Conservation (phyloP, 2,113 vertebrate genomes). For the Leptobrachium ailaonicum region DNA sequence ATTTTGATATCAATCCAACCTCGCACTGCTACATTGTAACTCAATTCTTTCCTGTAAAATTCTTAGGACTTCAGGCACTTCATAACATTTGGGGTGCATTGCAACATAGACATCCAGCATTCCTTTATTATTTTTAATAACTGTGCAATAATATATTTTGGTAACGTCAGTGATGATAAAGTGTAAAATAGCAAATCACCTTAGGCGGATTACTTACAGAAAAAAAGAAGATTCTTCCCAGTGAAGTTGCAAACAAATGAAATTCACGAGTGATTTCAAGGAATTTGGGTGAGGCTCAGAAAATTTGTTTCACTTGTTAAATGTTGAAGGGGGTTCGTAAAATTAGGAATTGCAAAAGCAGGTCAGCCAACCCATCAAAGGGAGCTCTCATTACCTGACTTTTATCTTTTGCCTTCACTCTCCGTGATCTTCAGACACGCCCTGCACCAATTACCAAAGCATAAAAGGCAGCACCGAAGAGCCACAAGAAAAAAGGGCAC, state of each 20-base stretch:
- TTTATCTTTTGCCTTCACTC: slow-evolving; percentile 48
- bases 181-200: slow-evolving; percentile 1
- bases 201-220: not conserved
- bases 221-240: slow-evolving; percentile 9
- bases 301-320: slow-evolving; percentile 50
- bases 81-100: no score
- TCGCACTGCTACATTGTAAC: no score
- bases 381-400: slow-evolving; percentile 46
- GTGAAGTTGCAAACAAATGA: slow-evolving; percentile 6
- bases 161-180: not conserved
- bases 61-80: no score
- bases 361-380: slow-evolving; percentile 47
- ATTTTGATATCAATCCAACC: no score
- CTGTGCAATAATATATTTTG: not conserved
- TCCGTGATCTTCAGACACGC: slow-evolving; percentile 42
- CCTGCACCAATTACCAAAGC: slow-evolving; percentile 47
- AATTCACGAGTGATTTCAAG: slow-evolving; percentile 43
- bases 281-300: slow-evolving; percentile 46
- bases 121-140: no score
- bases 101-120: no score
- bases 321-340: slow-evolving; percentile 36
- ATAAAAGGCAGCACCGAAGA: slow-evolving; percentile 40
- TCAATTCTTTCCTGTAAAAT: no score
- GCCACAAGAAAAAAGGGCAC: slow-evolving; percentile 34
- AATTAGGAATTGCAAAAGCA: slow-evolving; percentile 45